phyloP scores from a whole-genome alignment of 1,140 invertebrate genomes.

The Hermetia illucens region DNA sequence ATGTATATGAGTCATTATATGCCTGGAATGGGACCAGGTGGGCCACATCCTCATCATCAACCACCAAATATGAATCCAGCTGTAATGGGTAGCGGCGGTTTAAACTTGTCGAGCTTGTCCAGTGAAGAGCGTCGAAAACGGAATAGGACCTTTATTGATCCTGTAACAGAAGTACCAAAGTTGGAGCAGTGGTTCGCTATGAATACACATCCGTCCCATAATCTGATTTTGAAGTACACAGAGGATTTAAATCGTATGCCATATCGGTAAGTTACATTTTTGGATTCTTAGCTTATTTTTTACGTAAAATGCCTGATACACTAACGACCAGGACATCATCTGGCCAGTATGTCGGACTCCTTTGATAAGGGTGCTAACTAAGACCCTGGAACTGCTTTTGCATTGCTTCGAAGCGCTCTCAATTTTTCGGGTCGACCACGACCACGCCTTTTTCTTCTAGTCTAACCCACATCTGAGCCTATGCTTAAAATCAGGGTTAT shows the following conservation, averaged over 20 bases:
- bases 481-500: too few relatives aligned
- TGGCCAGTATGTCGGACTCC: too few relatives aligned
- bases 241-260: slow-evolving; percentile 91
- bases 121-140: slow-evolving; percentile 77
- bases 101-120: slow-evolving; percentile 44
- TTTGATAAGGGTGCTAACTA: too few relatives aligned
- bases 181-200: slow-evolving; percentile 95
- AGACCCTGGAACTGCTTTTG: too few relatives aligned
- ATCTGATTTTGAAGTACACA: slow-evolving; percentile 91
- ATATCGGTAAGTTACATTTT: slow-evolving; percentile 42
- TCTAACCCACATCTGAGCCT: too few relatives aligned
- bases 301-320: too few relatives aligned
- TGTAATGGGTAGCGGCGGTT: slow-evolving; percentile 29
- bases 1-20: slow-evolving; percentile 87
- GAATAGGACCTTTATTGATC: slow-evolving; percentile 97
- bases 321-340: too few relatives aligned
- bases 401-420: too few relatives aligned
- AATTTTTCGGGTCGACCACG: too few relatives aligned
- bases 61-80: too few relatives aligned
- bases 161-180: slow-evolving; percentile 91
- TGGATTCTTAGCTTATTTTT: too few relatives aligned
- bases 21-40: slow-evolving; percentile 36
- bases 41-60: slow-evolving; percentile 31
- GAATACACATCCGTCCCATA: slow-evolving; percentile 94
- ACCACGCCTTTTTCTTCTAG: too few relatives aligned